A percentile compares a stretch with the other conserved stretches of the same genome.
These are phyloP conservation scores for Xylophagus ater DNA, from an alignment of 2,888 invertebrate genomes.

Conservation along the genomic window DNA sequence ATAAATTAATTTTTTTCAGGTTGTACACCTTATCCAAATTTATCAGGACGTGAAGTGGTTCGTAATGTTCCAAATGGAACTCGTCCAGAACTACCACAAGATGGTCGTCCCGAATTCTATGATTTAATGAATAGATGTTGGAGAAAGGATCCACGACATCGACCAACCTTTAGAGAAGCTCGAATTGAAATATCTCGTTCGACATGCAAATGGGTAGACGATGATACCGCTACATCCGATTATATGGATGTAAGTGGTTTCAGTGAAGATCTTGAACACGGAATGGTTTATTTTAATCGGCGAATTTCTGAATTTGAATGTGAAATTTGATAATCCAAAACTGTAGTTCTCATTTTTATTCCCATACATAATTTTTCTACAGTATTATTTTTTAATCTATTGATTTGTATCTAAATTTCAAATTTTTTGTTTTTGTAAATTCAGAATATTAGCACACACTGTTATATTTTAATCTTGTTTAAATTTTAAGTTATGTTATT, in stretches of 20 bases:
- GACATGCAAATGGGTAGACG: conserved; percentile 37
- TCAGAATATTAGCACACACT: too few relatives aligned
- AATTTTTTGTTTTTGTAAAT: too few relatives aligned
- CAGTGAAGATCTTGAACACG: conserved; percentile 39
- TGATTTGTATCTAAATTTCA: too few relatives aligned
- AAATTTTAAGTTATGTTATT: too few relatives aligned
- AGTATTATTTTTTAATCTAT: too few relatives aligned
- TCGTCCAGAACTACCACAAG: conserved; percentile 64
- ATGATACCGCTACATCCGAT: conserved; percentile 35
- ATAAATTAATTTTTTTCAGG: conserved; percentile 45
- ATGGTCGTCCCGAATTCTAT: conserved; percentile 62
- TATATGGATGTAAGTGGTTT: conserved; percentile 40
- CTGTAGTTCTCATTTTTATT: too few relatives aligned
- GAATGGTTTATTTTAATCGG: conserved; percentile 39
- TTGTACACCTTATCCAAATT: conserved; percentile 74
- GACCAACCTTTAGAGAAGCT: conserved; percentile 59
- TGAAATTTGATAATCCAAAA: conserved; percentile 48
- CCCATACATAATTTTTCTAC: too few relatives aligned
- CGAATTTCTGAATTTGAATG: conserved; percentile 55
- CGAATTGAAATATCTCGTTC: conserved; percentile 37
- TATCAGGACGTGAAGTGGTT: conserved; percentile 75
- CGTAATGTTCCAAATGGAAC: conserved; percentile 67
- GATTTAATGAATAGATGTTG: conserved; percentile 51
- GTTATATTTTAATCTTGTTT: too few relatives aligned
- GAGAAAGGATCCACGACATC: conserved; percentile 58